Evolutionary conservation across 2,113 vertebrate species (phyloP).

Genomic region (Laticauda laticaudata): DNA sequence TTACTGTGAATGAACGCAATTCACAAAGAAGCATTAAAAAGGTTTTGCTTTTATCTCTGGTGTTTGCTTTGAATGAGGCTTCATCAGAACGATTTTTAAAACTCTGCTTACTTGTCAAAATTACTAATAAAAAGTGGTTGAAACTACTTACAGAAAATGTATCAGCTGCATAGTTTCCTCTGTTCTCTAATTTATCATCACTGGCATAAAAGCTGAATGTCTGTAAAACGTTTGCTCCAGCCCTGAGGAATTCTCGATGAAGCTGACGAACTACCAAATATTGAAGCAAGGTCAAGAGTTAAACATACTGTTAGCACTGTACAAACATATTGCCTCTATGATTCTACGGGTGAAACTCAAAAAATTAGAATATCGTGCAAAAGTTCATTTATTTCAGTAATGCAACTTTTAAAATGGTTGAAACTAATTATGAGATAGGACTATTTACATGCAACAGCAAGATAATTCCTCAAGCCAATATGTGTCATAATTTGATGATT

Average conservation of each 20-base stretch:
- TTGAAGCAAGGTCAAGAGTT: slow-evolving; percentile 12
- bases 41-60: no score
- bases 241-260: slow-evolving; percentile 93
- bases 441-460: no score
- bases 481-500: no score
- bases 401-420: no score
- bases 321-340: background rate
- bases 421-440: no score
- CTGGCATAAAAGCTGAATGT: slow-evolving; percentile 98
- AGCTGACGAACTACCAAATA: slow-evolving; percentile 87
- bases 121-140: background rate
- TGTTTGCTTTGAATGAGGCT: no score
- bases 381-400: no score
- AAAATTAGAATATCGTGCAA: no score
- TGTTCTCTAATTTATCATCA: slow-evolving; percentile 95
- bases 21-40: no score
- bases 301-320: background rate
- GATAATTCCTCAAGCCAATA: no score
- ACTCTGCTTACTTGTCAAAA: background rate
- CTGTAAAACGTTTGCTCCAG: slow-evolving; percentile 92
- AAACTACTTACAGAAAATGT: slow-evolving; percentile 81
- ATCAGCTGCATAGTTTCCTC: slow-evolving; percentile 84
- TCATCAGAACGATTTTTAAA: background rate
- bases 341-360: background rate
- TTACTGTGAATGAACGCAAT: no score